These are phyloP conservation scores for Apostichopus japonicus DNA, from an alignment of 35 echinoderm and acorn worm genomes.

Conservation along the genomic window DNA sequence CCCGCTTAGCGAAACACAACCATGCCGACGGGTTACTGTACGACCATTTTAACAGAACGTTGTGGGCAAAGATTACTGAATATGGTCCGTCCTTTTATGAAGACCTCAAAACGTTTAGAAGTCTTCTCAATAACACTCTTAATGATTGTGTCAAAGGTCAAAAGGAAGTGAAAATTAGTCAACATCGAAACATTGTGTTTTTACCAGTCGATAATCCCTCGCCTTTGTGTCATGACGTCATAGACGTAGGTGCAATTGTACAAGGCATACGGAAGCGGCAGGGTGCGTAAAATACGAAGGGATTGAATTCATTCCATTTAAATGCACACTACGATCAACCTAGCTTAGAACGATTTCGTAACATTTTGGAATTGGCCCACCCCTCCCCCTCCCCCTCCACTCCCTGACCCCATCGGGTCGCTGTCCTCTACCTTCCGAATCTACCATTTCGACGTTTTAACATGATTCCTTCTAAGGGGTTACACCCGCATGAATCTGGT, in stretches of 20 bases:
- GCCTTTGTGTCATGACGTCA: not conserved
- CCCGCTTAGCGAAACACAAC: slow-evolving; percentile 37
- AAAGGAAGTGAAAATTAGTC: not conserved
- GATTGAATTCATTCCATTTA: too few species aligned
- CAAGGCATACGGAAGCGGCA: not conserved
- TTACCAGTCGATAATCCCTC: not conserved
- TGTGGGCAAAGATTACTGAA: slow-evolving; percentile 59
- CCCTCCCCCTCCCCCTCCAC: too few species aligned
- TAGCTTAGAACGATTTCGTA: too few species aligned
- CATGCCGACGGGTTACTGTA: slow-evolving; percentile 61
- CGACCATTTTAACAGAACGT: slow-evolving; percentile 61
- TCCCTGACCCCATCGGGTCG: too few species aligned
- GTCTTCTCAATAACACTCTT: slow-evolving; percentile 16
- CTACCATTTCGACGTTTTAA: too few species aligned
- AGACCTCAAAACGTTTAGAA: slow-evolving; percentile 61
- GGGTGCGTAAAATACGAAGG: not conserved
- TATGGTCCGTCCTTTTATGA: slow-evolving; percentile 63
- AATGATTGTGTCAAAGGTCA: not conserved
- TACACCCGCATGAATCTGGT: too few species aligned
- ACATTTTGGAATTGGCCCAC: too few species aligned
- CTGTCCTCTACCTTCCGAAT: too few species aligned
- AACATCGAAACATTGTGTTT: not conserved
- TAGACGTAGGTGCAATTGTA: not conserved
- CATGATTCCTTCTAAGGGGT: too few species aligned
- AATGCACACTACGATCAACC: too few species aligned